Base-by-base conservation (phyloP, 2,797 vertebrate species). In the Crypturellus tataupa region DNA sequence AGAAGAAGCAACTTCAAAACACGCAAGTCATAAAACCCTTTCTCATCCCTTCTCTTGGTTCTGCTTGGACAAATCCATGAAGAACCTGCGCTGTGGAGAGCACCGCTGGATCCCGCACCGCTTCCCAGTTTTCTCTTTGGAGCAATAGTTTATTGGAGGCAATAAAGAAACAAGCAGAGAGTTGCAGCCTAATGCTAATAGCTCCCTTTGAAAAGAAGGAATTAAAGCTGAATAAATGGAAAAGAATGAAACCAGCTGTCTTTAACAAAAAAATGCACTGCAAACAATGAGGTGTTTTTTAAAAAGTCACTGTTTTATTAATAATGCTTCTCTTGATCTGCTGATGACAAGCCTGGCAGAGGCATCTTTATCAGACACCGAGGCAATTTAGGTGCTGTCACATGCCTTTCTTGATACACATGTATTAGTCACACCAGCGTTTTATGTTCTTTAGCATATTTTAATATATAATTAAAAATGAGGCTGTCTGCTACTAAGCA, bases 381-480 rank as follows among this genome's bases (percentile, higher is more conserved):
- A 95, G 94, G 95, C 96, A 94, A 97, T 98, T 97, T 96, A 96
- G 90, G 93, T 95, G 96, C 97, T 98, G 98, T 97, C 97, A 97
- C 87, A 91, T 95, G 97, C 96, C 96, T 97, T 95, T 97, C 97
- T 96, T 96, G 95, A 97, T 97, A 95, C 62, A 96, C 96, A 95
- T 25, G 31, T 96, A 97, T 97, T 97, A 97, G 97, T 97, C 97
- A 97, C 95, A 81, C 95, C 97, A 97, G 94, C 64, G 69, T 94
- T 97, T 97, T 95, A 95, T 97, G 95, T 96, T 97, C 96, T 97
- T 97, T 96, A 95, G 97, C 97, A 96, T 97, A 97, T 97, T 97
- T 97, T 97, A 97, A 95, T 97, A 79, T 97, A 96, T 98, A 98
- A 98, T 98, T 98, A 98, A 98, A 98, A 97, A 97, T 81, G 94